A percentile compares a stretch with the other conserved stretches of the same genome.
Conservation (phyloP, 2,888 invertebrate genomes). For the Anthophora plumipes region DNA sequence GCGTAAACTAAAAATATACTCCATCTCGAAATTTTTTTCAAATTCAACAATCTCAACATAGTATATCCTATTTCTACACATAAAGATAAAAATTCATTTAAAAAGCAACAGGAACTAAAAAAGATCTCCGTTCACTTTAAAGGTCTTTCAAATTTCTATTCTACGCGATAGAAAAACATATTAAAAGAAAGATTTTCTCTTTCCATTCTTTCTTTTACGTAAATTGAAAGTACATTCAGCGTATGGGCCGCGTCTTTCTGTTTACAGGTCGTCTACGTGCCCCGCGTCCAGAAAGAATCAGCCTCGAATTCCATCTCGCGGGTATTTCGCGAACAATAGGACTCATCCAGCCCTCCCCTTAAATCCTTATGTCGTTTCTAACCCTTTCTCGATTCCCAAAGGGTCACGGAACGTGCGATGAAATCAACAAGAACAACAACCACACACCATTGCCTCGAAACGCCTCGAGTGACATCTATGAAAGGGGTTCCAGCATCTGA, state of each 20-base stretch:
- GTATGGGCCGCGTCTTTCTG: slow-evolving; percentile 65
- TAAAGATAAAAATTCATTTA: no score
- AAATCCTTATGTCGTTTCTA: slow-evolving; percentile 80
- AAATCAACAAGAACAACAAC: slow-evolving; percentile 84
- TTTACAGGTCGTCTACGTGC: slow-evolving; percentile 61
- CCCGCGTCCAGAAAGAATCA: slow-evolving; percentile 20
- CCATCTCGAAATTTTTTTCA: no score
- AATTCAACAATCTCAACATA: no score
- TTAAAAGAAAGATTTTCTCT: no score
- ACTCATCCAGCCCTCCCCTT: slow-evolving; percentile 62
- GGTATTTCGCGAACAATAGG: slow-evolving; percentile 72
- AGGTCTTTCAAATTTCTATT: no score
- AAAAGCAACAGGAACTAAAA: no score
- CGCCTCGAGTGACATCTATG: slow-evolving; percentile 82
- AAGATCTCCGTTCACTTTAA: no score
- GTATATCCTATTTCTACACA: no score
- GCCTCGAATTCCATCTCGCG: slow-evolving; percentile 60
- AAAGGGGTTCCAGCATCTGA: slow-evolving; percentile 77
- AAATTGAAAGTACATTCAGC: no score
- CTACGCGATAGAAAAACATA: no score
- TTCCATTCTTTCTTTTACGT: no score
- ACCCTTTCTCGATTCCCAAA: slow-evolving; percentile 77
- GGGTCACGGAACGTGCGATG: slow-evolving; percentile 82
- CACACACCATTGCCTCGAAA: slow-evolving; percentile 74
- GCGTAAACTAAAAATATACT: no score